A percentile compares a stretch with the other conserved stretches of the same genome.
phyloP scores from a whole-genome alignment of 2,888 invertebrate species.

The Diaphora mendica region DNA sequence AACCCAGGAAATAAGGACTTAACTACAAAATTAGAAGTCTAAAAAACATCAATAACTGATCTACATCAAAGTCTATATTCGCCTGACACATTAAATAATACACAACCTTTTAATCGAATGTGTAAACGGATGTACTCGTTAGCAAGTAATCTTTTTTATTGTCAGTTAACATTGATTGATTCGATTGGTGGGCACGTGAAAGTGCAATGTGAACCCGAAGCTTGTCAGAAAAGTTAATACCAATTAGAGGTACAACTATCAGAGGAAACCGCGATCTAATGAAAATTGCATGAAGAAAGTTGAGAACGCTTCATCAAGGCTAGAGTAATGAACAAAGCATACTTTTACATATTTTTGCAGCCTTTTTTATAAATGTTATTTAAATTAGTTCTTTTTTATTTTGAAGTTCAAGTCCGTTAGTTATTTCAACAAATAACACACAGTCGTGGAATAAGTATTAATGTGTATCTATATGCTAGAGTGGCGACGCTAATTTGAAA shows the following conservation, averaged over 20 bases:
- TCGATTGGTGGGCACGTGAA: neutral
- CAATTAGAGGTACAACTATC: neutral
- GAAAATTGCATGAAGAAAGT: neutral
- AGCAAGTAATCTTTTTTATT: neutral
- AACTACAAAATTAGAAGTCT: neutral
- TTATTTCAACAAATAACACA: too few species aligned
- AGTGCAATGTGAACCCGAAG: neutral
- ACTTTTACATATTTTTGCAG: neutral
- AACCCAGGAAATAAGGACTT: neutral
- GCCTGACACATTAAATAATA: neutral
- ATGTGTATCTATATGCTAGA: too few species aligned
- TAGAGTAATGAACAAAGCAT: neutral
- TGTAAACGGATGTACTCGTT: neutral
- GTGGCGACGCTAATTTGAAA: too few species aligned
- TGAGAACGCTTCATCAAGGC: neutral
- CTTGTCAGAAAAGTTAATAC: neutral
- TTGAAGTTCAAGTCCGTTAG: too few species aligned
- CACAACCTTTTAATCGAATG: neutral
- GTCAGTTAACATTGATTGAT: slow-evolving; percentile 2
- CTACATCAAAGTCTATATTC: neutral
- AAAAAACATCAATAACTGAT: neutral
- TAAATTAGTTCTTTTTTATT: too few species aligned
- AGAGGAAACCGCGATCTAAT: neutral
- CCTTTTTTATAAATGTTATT: too few species aligned
- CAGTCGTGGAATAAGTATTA: too few species aligned